Evolutionary conservation across 2,888 invertebrate genomes (phyloP).

Genomic region (Podabrus alpinus): DNA sequence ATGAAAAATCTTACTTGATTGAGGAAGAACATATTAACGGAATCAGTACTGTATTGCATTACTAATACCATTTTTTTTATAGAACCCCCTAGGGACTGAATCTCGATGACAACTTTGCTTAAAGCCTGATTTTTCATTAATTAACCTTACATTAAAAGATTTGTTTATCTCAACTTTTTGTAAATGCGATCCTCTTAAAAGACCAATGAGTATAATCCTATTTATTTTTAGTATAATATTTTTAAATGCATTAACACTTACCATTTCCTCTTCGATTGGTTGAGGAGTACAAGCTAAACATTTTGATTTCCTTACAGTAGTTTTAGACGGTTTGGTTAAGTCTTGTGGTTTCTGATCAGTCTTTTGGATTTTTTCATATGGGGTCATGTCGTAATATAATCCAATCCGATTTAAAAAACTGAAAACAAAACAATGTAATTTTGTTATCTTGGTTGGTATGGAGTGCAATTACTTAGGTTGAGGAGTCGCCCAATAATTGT

Average conservation of each 20-base stretch:
- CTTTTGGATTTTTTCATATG: slow-evolving; percentile 6
- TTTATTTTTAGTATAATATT: too few species aligned
- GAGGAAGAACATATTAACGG: too few species aligned
- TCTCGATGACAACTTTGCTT: too few species aligned
- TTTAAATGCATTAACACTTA: neutral
- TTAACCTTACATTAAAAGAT: too few species aligned
- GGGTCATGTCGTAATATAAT: slow-evolving; percentile 24
- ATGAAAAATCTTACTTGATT: neutral
- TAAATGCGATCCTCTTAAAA: too few species aligned
- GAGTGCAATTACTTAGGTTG: slow-evolving; percentile 60
- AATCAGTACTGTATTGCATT: neutral
- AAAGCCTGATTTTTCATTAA: too few species aligned
- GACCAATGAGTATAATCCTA: too few species aligned
- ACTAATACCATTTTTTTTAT: neutral
- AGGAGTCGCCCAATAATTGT: slow-evolving; percentile 69
- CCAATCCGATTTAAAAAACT: slow-evolving; percentile 40
- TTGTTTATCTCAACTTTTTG: too few species aligned
- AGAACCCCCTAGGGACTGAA: too few species aligned
- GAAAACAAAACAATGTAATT: slow-evolving; percentile 17
- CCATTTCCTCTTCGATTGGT: neutral
- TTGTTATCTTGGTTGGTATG: neutral
- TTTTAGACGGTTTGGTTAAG: slow-evolving; percentile 13
- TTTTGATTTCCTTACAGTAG: slow-evolving; percentile 40
- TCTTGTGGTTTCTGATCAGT: slow-evolving; percentile 10
- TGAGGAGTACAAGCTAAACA: slow-evolving; percentile 45